phyloP scores from a whole-genome alignment of 1,140 invertebrate species.

The Agrilus planipennis region DNA sequence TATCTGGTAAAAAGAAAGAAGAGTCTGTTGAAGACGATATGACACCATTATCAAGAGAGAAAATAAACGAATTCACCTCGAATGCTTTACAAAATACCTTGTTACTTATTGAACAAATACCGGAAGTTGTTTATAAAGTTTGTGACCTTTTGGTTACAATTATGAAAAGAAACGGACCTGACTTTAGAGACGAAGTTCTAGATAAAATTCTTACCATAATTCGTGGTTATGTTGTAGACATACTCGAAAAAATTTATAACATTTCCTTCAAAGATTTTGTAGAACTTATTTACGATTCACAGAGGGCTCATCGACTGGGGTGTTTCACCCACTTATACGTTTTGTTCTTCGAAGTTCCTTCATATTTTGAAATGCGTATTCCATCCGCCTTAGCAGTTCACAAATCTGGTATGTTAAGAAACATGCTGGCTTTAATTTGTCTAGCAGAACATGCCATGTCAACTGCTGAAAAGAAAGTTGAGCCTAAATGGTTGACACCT shows the following conservation, averaged over 20 bases:
- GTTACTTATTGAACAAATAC: constrained; percentile 61
- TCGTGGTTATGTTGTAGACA: no score
- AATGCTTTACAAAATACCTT: constrained; percentile 58
- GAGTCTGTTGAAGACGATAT: constrained; percentile 23
- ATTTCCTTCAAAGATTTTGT: not conserved
- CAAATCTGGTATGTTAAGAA: constrained; percentile 40
- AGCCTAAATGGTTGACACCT: constrained; percentile 69
- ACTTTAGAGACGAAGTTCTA: constrained; percentile 56
- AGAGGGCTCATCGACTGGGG: constrained; percentile 19
- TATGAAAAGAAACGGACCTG: constrained; percentile 59
- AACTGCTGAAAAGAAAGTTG: constrained; percentile 5
- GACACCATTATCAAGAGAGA: constrained; percentile 38
- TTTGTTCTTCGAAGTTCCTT: constrained; percentile 60
- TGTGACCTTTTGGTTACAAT: constrained; percentile 73
- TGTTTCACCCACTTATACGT: constrained; percentile 54
- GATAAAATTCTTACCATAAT: constrained; percentile 14
- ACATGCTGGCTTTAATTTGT: constrained; percentile 44
- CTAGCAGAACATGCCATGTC: constrained; percentile 35
- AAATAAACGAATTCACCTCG: constrained; percentile 54
- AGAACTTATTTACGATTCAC: constrained; percentile 11
- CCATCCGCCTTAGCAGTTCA: constrained; percentile 50
- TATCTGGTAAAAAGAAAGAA: constrained; percentile 19
- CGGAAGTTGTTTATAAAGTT: constrained; percentile 71
- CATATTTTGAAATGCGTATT: constrained; percentile 56
- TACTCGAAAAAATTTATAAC: no score